Evolutionary conservation across 2,888 invertebrate species (phyloP).

Genomic region (Saturnia japonica): DNA sequence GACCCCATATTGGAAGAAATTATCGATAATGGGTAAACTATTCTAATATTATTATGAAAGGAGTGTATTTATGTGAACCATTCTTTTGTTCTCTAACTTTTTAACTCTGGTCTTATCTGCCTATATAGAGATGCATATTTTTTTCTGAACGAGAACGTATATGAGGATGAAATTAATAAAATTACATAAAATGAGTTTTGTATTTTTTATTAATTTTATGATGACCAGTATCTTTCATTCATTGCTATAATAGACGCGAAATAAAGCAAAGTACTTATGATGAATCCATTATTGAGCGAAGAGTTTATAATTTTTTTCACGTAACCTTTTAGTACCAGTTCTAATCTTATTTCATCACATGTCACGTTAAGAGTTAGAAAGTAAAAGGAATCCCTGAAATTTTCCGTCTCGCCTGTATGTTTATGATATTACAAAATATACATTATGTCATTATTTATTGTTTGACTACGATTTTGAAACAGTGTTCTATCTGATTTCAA

Average conservation of each 20-base stretch:
- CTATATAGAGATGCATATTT: neutral
- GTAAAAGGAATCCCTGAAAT: slow-evolving; percentile 49
- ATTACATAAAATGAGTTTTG: too few species aligned
- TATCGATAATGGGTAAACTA: slow-evolving; percentile 83
- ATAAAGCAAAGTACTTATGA: neutral
- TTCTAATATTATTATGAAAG: neutral
- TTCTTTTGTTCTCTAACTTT: neutral
- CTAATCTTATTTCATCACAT: neutral
- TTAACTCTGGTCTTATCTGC: neutral
- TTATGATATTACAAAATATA: slow-evolving; percentile 31
- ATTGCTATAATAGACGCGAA: neutral
- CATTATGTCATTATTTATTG: slow-evolving; percentile 47
- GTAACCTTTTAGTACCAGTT: neutral
- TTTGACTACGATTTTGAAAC: slow-evolving; percentile 45
- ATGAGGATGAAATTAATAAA: neutral
- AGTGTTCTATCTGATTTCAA: slow-evolving; percentile 65
- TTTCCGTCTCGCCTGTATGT: slow-evolving; percentile 17
- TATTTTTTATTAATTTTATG: neutral
- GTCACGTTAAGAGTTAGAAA: slow-evolving; percentile 35
- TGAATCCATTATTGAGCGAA: neutral
- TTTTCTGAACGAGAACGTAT: neutral
- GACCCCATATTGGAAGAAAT: slow-evolving; percentile 84
- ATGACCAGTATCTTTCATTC: neutral
- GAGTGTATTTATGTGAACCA: neutral
- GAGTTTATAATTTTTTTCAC: neutral